These are phyloP conservation scores for Rhinoraja longicauda DNA, from an alignment of 2,797 vertebrate genomes.

Conservation along the genomic window DNA sequence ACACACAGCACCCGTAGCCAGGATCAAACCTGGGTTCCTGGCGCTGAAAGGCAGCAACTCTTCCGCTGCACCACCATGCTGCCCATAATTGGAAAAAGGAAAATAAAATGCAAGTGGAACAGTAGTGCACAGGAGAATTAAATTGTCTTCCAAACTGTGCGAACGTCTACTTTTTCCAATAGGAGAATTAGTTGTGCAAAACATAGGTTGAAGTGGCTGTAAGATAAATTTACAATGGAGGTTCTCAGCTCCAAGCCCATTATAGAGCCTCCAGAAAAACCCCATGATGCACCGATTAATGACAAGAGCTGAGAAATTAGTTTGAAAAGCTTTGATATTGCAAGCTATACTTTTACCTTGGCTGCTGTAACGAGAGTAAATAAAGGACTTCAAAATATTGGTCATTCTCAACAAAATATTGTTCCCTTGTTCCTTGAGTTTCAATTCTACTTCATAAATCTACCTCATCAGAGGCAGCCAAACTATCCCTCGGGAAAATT, in stretches of 20 bases:
- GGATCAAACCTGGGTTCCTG: no score
- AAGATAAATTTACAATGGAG: conserved; percentile 43
- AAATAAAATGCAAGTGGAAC: not conserved
- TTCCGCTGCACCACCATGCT: no score
- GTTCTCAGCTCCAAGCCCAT: conserved; percentile 43
- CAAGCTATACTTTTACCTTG: conserved; percentile 40
- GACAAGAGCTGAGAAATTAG: conserved; percentile 40
- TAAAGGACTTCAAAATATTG: conserved; percentile 2
- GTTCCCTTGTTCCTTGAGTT: conserved; percentile 33
- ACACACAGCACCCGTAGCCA: no score
- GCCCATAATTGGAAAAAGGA: conserved; percentile 39
- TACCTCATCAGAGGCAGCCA: conserved; percentile 40
- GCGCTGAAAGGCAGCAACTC: no score
- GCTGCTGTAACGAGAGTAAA: not conserved
- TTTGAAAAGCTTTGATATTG: conserved; percentile 32
- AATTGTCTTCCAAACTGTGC: not conserved
- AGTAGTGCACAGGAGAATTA: not conserved
- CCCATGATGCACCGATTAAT: conserved; percentile 40
- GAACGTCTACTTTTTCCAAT: not conserved
- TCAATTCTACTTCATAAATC: conserved; percentile 45
- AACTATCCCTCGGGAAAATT: conserved; percentile 31
- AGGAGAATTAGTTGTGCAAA: conserved; percentile 36
- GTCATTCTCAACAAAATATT: conserved; percentile 33
- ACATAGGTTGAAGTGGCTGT: conserved; percentile 35
- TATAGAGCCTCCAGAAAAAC: conserved; percentile 43